phyloP scores from a whole-genome alignment of 2,888 invertebrate genomes.

The Hipparchia sbordonii region DNA sequence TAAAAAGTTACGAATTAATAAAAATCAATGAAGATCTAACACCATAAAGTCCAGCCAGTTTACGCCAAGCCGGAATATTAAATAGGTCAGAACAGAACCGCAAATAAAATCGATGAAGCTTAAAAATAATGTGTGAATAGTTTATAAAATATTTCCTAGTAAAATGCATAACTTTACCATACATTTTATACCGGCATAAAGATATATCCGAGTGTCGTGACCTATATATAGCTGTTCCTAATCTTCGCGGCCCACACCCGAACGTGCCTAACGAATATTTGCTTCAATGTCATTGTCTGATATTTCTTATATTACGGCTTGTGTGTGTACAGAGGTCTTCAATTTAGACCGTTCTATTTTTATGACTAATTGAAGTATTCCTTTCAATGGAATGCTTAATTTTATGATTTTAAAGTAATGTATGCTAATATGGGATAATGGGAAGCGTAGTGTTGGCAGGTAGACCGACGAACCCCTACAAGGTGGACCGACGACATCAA shows the following conservation, averaged over 20 bases:
- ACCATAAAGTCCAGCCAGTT: neutral
- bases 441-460: no score
- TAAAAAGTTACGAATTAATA: neutral
- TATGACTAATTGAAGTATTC: conserved; percentile 9
- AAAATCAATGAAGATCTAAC: neutral
- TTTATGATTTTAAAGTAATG: conserved; percentile 5
- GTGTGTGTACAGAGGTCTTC: neutral
- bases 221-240: conserved; percentile 44
- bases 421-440: no score
- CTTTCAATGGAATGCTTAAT: conserved; percentile 9
- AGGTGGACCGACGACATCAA: no score
- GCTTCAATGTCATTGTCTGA: conserved; percentile 39
- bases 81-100: neutral
- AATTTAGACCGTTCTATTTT: conserved; percentile 5
- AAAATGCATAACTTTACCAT: conserved; percentile 16
- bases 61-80: neutral
- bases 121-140: neutral
- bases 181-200: conserved; percentile 17
- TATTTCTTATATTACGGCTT: conserved; percentile 11
- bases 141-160: neutral
- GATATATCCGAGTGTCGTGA: conserved; percentile 33
- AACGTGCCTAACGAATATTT: conserved; percentile 45
- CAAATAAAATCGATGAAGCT: conserved; percentile 1
- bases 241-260: conserved; percentile 60
- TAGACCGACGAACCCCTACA: no score